Evolutionary conservation across 2,797 vertebrate species (phyloP).

Genomic region (Catostomus latipinnis): DNA sequence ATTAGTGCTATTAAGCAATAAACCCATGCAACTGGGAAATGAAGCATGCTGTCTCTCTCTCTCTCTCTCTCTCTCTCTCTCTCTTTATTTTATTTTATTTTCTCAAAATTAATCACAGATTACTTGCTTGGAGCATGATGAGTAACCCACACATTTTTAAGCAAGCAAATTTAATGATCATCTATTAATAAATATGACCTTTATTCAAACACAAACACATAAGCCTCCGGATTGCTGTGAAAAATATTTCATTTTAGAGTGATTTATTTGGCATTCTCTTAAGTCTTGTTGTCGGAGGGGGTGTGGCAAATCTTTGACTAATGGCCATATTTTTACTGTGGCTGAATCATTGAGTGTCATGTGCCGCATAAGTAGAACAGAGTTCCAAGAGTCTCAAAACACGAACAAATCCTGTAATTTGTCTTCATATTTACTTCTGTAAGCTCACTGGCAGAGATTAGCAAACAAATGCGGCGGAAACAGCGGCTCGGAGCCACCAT

Average conservation of each 20-base stretch:
- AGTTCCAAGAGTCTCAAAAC: neutral
- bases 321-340: slow-evolving; percentile 4
- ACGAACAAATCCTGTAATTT: slow-evolving; percentile 13
- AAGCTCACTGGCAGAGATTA: slow-evolving; percentile 44
- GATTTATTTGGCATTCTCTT: slow-evolving; percentile 3
- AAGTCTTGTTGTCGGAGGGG: neutral
- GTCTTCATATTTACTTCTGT: slow-evolving; percentile 22
- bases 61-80: neutral
- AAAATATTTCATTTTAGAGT: slow-evolving; percentile 39
- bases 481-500: slow-evolving; percentile 18
- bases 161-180: slow-evolving; percentile 68
- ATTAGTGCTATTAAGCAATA: slow-evolving; percentile 81
- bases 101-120: slow-evolving; percentile 76
- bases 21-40: slow-evolving; percentile 81
- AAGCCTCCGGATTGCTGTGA: slow-evolving; percentile 5
- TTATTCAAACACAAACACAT: slow-evolving; percentile 40
- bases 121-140: slow-evolving; percentile 72
- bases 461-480: slow-evolving; percentile 46
- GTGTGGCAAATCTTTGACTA: neutral
- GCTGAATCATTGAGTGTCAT: neutral
- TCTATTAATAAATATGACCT: slow-evolving; percentile 66
- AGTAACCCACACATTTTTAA: slow-evolving; percentile 65
- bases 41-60: slow-evolving; percentile 62
- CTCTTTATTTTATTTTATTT: slow-evolving; percentile 32
- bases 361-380: neutral